Evolutionary conservation across 2,888 invertebrate species (phyloP).

Genomic region (Heteromyza rotundicornis): DNA sequence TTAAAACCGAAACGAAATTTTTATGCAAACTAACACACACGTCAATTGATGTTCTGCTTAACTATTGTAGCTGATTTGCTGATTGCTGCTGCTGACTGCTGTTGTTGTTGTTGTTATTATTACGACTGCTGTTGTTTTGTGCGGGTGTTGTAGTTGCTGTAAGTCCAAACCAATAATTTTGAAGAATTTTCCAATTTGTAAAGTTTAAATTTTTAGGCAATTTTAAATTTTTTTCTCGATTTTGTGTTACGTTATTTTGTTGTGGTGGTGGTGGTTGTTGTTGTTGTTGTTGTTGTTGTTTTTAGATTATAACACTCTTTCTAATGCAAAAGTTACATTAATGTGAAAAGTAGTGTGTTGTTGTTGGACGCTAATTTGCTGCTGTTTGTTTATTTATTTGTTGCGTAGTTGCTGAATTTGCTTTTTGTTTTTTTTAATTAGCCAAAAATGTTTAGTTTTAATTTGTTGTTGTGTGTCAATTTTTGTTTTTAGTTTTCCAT

Average conservation of each 20-base stretch:
- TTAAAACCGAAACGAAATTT: conserved; percentile 61
- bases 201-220: conserved; percentile 52
- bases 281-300: conserved; percentile 29
- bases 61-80: conserved; percentile 32
- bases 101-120: conserved; percentile 32
- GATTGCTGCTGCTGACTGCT: conserved; percentile 32
- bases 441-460: conserved; percentile 5
- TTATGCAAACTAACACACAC: conserved; percentile 59
- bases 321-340: conserved; percentile 7
- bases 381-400: conserved; percentile 21
- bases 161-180: conserved; percentile 63
- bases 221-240: conserved; percentile 35
- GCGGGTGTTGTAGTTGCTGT: conserved; percentile 41
- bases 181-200: conserved; percentile 59
- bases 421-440: conserved; percentile 11
- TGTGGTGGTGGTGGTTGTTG: conserved; percentile 18
- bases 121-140: conserved; percentile 37
- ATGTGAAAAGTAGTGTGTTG: background rate
- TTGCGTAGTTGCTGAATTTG: conserved; percentile 32
- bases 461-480: conserved; percentile 5
- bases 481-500: conserved; percentile 1
- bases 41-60: conserved; percentile 31
- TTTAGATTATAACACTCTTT: conserved; percentile 32
- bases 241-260: too few species aligned
- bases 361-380: conserved; percentile 6